Base-by-base conservation (phyloP, 2,113 vertebrate genomes). In the Fregetta grallaria region DNA sequence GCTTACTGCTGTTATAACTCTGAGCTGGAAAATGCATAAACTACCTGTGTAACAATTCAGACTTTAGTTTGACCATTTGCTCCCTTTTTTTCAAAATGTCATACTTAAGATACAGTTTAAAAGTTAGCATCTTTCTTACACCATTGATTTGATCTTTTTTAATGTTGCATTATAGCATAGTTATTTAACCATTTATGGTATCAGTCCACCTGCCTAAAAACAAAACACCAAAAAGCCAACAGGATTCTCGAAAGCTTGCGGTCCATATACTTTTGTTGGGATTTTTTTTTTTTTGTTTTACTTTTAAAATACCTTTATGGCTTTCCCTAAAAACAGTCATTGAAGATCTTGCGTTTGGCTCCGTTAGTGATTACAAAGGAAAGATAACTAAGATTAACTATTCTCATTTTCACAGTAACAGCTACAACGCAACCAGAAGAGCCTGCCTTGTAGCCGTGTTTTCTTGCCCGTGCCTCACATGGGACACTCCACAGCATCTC, bases 401-500 rank as follows among this genome's bases (percentile, higher is more conserved):
- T 29, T 52, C 77, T 89, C 8, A 11, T 80, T 95, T 97, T 85
- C 30, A 67, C 27, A 36, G 40, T 4, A 53, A 32, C 49, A 66
- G 80, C 84, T 70, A 74, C 42, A 45, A 49, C 3, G 34, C 86
- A 63, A 47, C 11, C 67, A 90, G 94, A 91, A 72, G 58, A 75
- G 83, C 75, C 62, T 53, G 77, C 76, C 87, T 91, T 20, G 56
- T 27, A 95, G 83, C 71, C 13, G 83, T 63, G 79, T 84, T 91
- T 96, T 61, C 83, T 62, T 86, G 92, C 67, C 90, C 47, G 27
- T 67, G 93, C 77, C 79, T 97, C 96, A 90, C 96, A 94, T 66
- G 94, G 96, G 91, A 97, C 95, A 89, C 77, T 83, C 93, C 72
- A 66, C 15, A 50, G 86, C 74, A 83, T 89, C 87, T 81, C 89